Evolutionary conservation across 2,888 invertebrate genomes (phyloP).

Genomic region (Psylliodes chrysocephalus): DNA sequence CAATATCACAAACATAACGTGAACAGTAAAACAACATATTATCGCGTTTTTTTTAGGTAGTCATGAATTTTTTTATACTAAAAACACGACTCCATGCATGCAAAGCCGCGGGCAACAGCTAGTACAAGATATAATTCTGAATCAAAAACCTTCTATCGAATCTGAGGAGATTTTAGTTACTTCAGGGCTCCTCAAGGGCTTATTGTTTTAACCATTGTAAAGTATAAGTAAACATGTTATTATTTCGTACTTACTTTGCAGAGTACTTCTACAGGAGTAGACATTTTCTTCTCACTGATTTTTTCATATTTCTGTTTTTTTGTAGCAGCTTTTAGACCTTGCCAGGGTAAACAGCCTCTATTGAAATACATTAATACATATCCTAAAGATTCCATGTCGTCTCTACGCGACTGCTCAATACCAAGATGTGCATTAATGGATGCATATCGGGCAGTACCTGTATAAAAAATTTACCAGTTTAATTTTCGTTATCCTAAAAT

Average conservation of each 20-base stretch:
- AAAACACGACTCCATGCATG: too few relatives aligned
- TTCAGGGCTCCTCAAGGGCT: too few relatives aligned
- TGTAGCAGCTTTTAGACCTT: conserved; percentile 96
- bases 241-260: conserved; percentile 78
- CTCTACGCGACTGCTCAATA: conserved; percentile 97
- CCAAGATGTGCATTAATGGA: conserved; percentile 99
- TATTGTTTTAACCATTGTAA: too few relatives aligned
- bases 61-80: too few relatives aligned
- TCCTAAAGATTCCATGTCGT: conserved; percentile 99
- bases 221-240: too few relatives aligned
- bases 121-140: too few relatives aligned
- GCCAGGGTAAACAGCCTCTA: conserved; percentile 95
- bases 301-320: conserved; percentile 99
- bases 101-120: too few relatives aligned
- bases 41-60: too few relatives aligned
- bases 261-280: conserved; percentile 96
- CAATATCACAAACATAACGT: too few relatives aligned
- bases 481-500: conserved; percentile 97
- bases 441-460: conserved; percentile 74
- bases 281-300: conserved; percentile 99
- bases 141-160: too few relatives aligned
- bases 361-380: conserved; percentile 99
- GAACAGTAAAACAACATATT: too few relatives aligned
- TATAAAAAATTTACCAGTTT: conserved; percentile 69
- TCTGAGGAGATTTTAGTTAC: too few relatives aligned